Conservation (phyloP, 1,140 invertebrate species). For the Bombus sylvicola region DNA sequence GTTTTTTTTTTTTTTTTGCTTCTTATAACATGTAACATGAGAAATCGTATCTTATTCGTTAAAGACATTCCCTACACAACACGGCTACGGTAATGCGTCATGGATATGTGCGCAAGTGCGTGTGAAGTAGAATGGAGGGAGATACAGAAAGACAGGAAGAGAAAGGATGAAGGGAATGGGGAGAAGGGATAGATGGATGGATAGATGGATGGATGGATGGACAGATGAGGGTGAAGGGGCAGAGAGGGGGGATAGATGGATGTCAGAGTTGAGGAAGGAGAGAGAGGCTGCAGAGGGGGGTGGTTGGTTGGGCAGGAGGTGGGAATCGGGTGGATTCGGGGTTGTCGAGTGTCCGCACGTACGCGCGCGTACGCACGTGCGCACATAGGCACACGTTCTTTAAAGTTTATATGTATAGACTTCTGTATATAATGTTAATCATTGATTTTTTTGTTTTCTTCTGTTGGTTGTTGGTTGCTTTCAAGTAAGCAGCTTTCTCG, state of each 20-base stretch:
- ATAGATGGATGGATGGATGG: not conserved
- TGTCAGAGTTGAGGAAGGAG: not conserved
- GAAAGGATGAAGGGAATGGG: not conserved
- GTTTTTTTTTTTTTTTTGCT: constrained; percentile 51
- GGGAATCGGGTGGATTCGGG: not conserved
- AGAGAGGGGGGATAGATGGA: not conserved
- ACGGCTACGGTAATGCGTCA: constrained; percentile 71
- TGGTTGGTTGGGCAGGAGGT: not conserved
- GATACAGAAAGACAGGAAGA: constrained; percentile 11
- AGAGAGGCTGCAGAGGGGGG: not conserved
- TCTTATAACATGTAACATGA: constrained; percentile 73
- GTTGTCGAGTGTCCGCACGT: constrained; percentile 55
- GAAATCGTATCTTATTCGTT: constrained; percentile 69
- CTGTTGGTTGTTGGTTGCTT: constrained; percentile 41
- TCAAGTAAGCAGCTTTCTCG: constrained; percentile 54
- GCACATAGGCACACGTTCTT: constrained; percentile 69
- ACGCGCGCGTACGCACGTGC: constrained; percentile 68
- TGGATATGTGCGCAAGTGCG: constrained; percentile 72
- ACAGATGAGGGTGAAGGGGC: not conserved
- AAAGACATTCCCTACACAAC: constrained; percentile 72
- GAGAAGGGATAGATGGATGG: too few relatives aligned
- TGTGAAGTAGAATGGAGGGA: constrained; percentile 59
- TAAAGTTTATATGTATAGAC: constrained; percentile 62
- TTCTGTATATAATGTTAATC: constrained; percentile 66
- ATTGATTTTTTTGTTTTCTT: constrained; percentile 53